These are phyloP conservation scores for Liolophura sinensis DNA, from an alignment of 1,140 invertebrate genomes.

Conservation along the genomic window DNA sequence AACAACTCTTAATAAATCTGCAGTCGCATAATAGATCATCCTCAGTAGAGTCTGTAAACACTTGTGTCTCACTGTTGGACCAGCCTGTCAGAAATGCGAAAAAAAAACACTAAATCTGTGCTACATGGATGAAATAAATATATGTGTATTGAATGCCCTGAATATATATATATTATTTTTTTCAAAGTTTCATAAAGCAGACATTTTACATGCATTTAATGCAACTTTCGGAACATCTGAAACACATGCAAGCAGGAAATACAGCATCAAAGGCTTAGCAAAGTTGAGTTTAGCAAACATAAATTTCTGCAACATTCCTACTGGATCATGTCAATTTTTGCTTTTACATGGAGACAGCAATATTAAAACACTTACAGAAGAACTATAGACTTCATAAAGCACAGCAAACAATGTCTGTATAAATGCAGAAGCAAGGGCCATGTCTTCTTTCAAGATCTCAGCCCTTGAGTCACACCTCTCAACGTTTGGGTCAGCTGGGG, in stretches of 20 bases:
- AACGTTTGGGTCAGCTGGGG: slow-evolving; percentile 35
- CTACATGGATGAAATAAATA: no score
- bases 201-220: no score
- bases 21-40: slow-evolving; percentile 92
- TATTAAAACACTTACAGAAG: slow-evolving; percentile 65
- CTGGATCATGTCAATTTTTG: neutral
- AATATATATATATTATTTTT: no score
- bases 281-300: neutral
- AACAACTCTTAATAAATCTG: slow-evolving; percentile 78
- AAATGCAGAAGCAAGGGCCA: slow-evolving; percentile 75
- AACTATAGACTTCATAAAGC: slow-evolving; percentile 95
- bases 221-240: no score
- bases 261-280: no score
- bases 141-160: no score
- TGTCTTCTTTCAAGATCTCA: slow-evolving; percentile 70
- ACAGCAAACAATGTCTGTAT: slow-evolving; percentile 85
- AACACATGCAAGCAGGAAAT: no score
- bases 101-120: no score
- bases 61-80: slow-evolving; percentile 95
- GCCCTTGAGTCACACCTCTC: slow-evolving; percentile 66
- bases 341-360: neutral
- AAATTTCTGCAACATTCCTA: no score
- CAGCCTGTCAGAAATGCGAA: slow-evolving; percentile 65
- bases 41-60: slow-evolving; percentile 92
- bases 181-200: no score